Evolutionary conservation across 2,797 vertebrate species (phyloP), one percentile per base, ranked within the genome.

Genomic region (Alca torda): DNA sequence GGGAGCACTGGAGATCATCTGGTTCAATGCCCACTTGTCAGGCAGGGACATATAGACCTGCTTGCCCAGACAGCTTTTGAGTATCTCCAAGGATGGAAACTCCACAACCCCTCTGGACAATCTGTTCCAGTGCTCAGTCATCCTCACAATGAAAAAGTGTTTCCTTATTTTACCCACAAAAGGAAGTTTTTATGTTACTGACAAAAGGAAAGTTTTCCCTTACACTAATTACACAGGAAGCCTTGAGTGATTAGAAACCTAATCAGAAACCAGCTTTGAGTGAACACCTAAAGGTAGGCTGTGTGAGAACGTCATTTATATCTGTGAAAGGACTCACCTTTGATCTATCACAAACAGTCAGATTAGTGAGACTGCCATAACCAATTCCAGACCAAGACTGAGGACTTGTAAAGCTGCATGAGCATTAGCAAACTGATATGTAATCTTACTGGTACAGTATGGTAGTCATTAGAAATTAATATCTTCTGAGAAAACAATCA

Each of bases 241-340:
- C 0, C 4, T 80, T 68, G 10, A 9, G 20, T 30, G 19, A 28
- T 61, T 77, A 57, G 68, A 79, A 86, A 43, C 5, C 25, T n/a
- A 23, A 31, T 65, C 73, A 50, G 68, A 74, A 86, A 39, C 5
- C 25, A 64, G 39, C 37, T 30, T 63, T 41, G 48, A 18, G 6
- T 45, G 28, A 90, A 60, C 18, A 26, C 9, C 18, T 24, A 70
- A 77, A 81, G 6, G 6, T 84, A 33, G 15, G 5, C 23, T 79
- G 3, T 17, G 6, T 18, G 11, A 65, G 46, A 76, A 20, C 8
- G 31, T 45, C 0, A 0, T 45, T 73, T 64, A n/a, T 48, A 6
- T 39, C n/a, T 93, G n/a, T 41, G 60, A 76, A 90, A 35, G 11
- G 89, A 21, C 4, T 24, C n/a, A 17, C 5, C n/a, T 64, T 67